These are phyloP conservation scores for Rhinatrema bivittatum DNA, from an alignment of 2,797 vertebrate genomes.

Conservation along the genomic window DNA sequence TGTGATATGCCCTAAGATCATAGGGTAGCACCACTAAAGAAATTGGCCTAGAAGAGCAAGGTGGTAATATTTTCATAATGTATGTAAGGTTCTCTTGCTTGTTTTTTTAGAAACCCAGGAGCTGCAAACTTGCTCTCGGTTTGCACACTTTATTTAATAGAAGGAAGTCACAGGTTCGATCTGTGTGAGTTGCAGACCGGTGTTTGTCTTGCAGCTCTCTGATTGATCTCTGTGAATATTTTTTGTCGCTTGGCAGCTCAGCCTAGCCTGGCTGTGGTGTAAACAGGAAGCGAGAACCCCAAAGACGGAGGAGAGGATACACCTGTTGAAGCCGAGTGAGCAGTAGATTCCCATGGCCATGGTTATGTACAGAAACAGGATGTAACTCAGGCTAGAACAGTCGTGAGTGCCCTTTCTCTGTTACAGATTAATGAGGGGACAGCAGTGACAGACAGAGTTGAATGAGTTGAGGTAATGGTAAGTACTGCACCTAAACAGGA, in stretches of 20 bases:
- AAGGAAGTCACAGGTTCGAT: too few species aligned
- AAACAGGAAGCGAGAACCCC: constrained; percentile 44
- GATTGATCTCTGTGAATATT: constrained; percentile 7
- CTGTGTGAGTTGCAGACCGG: constrained; percentile 7
- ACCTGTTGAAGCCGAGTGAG: constrained; percentile 32
- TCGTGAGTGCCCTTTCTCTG: constrained; percentile 6
- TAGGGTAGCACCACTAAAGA: too few species aligned
- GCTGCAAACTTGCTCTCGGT: too few species aligned
- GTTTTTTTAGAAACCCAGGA: too few species aligned
- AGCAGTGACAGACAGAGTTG: not conserved
- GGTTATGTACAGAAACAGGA: constrained; percentile 9
- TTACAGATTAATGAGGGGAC: constrained; percentile 5
- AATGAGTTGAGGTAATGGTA: constrained; percentile 13
- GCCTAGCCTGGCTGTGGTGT: constrained; percentile 16
- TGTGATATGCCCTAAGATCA: too few species aligned
- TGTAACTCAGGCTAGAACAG: not conserved
- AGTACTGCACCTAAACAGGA: too few species aligned
- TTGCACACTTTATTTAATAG: too few species aligned
- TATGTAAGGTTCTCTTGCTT: too few species aligned
- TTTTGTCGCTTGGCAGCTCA: constrained; percentile 17
- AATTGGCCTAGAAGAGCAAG: too few species aligned
- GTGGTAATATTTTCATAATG: too few species aligned
- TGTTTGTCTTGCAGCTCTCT: not conserved
- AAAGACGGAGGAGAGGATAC: constrained; percentile 43
- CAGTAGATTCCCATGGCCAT: constrained; percentile 27